Conservation (phyloP, 2,888 invertebrate species). For the Drepanosiphum platanoidis region DNA sequence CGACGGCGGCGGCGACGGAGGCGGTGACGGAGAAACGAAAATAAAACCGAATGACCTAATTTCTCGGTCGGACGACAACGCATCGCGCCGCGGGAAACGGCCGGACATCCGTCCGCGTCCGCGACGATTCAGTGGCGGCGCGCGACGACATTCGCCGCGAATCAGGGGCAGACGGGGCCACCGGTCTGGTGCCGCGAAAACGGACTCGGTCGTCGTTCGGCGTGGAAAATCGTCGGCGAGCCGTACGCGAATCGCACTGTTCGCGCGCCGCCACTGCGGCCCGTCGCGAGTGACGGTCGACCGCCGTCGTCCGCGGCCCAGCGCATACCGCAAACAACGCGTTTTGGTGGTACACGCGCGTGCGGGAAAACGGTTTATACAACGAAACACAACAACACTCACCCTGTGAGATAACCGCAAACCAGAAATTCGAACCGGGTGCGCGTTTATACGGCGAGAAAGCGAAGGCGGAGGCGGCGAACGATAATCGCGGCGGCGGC, state of each 20-base stretch:
- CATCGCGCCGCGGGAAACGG: not conserved
- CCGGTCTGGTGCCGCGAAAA: too few relatives aligned
- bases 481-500: not conserved
- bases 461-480: not conserved
- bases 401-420: conserved; percentile 55
- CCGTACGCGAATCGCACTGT: too few relatives aligned
- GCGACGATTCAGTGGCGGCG: too few relatives aligned
- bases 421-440: conserved; percentile 3
- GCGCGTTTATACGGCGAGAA: not conserved
- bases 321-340: too few relatives aligned
- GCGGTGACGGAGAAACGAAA: not conserved
- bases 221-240: too few relatives aligned
- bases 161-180: too few relatives aligned
- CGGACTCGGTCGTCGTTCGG: too few relatives aligned
- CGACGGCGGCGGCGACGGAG: not conserved
- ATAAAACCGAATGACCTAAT: conserved; percentile 28
- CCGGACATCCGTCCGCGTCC: not conserved
- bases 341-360: too few relatives aligned
- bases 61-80: not conserved
- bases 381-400: conserved; percentile 15
- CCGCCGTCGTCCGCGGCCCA: too few relatives aligned
- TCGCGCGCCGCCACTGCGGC: too few relatives aligned
- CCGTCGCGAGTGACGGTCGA: too few relatives aligned
- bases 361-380: not conserved
- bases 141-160: too few relatives aligned